These are phyloP conservation scores for Thripadectes ignobilis DNA, from an alignment of 2,797 vertebrate genomes.

Conservation along the genomic window DNA sequence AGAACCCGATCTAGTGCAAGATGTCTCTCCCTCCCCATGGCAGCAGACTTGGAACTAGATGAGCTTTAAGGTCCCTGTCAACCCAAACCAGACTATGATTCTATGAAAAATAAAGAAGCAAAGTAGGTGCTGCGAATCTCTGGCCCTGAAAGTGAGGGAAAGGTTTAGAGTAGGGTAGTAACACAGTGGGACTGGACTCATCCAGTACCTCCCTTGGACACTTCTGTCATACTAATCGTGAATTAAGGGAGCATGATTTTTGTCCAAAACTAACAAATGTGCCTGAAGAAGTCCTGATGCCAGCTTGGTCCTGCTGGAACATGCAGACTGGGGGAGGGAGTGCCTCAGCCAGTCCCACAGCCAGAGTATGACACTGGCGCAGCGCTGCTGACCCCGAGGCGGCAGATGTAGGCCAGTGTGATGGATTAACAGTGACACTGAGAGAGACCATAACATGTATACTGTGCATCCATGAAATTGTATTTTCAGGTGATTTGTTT, in stretches of 20 bases:
- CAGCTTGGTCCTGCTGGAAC: background rate
- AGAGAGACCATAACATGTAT: background rate
- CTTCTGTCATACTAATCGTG: background rate
- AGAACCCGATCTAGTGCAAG: background rate
- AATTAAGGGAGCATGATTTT: background rate
- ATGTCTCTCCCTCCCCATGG: background rate
- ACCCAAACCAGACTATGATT: background rate
- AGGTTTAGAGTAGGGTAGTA: background rate
- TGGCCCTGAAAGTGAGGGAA: background rate
- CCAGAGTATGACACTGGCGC: rapidly evolving
- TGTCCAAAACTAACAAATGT: background rate
- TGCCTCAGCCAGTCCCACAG: background rate
- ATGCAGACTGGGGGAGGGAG: background rate
- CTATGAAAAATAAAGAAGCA: background rate
- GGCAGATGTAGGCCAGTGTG: background rate
- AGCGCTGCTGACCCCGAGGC: background rate
- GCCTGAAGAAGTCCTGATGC: background rate
- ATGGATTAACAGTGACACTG: background rate
- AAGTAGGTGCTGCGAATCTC: background rate
- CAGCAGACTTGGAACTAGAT: rapidly evolving
- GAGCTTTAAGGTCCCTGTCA: background rate
- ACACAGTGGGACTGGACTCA: rapidly evolving
- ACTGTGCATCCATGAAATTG: background rate
- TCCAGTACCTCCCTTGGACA: background rate
- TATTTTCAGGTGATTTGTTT: constrained; percentile 7